phyloP scores from a whole-genome alignment of 1,140 invertebrate species.

The Andrena cerasifolii region DNA sequence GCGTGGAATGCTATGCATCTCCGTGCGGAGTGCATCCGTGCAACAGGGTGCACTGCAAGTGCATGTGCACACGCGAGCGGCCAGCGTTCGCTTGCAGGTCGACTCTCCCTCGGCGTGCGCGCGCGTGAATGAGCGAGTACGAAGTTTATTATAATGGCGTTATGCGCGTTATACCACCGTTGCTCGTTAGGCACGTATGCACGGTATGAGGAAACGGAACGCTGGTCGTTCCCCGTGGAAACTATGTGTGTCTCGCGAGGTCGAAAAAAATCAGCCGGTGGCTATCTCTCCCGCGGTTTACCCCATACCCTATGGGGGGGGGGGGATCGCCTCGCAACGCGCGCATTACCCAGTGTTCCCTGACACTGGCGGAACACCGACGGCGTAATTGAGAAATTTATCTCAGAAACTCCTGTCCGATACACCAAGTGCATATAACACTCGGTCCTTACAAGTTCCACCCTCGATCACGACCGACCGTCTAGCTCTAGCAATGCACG shows the following conservation, averaged over 20 bases:
- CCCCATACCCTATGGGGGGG: slow-evolving; percentile 4
- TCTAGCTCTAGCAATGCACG: no score
- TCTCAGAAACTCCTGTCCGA: not conserved
- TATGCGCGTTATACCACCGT: slow-evolving; percentile 44
- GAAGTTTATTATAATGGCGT: slow-evolving; percentile 63
- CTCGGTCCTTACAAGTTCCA: no score
- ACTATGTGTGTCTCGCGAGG: slow-evolving; percentile 23
- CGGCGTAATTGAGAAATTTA: slow-evolving; percentile 34
- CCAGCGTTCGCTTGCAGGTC: not conserved
- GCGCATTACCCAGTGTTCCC: not conserved
- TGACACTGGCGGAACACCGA: not conserved
- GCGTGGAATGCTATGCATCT: slow-evolving; percentile 10
- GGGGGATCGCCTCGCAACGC: slow-evolving; percentile 11
- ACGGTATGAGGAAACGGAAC: slow-evolving; percentile 55
- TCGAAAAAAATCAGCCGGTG: slow-evolving; percentile 27
- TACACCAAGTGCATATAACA: no score
- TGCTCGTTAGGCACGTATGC: slow-evolving; percentile 56
- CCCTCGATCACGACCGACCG: no score
- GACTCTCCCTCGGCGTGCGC: not conserved
- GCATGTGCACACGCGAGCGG: not conserved
- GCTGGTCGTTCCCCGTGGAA: not conserved
- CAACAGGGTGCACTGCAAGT: not conserved
- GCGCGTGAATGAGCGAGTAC: slow-evolving; percentile 50
- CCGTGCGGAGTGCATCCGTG: not conserved
- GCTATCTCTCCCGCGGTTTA: slow-evolving; percentile 13